Evolutionary conservation across 2,113 vertebrate species (phyloP), one percentile per base, ranked within the genome.

Genomic region (Notarius lentiginosus): DNA sequence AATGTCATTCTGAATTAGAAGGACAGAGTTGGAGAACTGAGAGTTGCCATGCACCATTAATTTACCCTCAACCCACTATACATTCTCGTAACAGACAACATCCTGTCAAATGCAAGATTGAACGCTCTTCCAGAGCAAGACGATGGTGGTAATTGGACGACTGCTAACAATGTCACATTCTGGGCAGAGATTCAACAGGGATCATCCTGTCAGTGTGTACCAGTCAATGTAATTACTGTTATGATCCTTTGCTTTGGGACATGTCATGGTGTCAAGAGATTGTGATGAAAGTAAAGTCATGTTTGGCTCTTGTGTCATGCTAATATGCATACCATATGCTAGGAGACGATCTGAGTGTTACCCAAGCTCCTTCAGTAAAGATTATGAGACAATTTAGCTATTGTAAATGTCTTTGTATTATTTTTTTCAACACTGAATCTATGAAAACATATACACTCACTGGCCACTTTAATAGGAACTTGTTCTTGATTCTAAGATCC

Each of bases 61-160:
- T 87, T 83, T 55, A 51, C 86, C 17, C 66, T 85, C 61, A 9
- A 68, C 61, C 51, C 27, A 0, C 20, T 56, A 18, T 27, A 27
- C 20, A 0, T 53, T 79, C 75, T 63, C 20, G 18, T 63, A 81
- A 87, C 70, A 34, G 70, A 65, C 56, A 65, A 24, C 60, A 65
- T 51, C 20, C 68, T 87, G 80, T 87, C 86, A 83, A 82, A 82
- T 2, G 18, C 15, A 30, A 86, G 86, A 87, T 14, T 65, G 70
- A 87, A 30, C 47, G 8, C 56, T 66, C 27, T 53, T 80, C 55
- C 86, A 30, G 56, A 51, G 68, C 56, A 22, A 55, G 76, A 68
- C 60, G 5, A 68, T 30, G 18, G 20, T 80, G 18, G 70, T 87
- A 87, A 87, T 76, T 87, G 86, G 79, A 76, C 17, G n/a, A 65